Evolutionary conservation across 2,113 vertebrate genomes (phyloP), one percentile per base, ranked within the genome.

Genomic region (Colius striatus): DNA sequence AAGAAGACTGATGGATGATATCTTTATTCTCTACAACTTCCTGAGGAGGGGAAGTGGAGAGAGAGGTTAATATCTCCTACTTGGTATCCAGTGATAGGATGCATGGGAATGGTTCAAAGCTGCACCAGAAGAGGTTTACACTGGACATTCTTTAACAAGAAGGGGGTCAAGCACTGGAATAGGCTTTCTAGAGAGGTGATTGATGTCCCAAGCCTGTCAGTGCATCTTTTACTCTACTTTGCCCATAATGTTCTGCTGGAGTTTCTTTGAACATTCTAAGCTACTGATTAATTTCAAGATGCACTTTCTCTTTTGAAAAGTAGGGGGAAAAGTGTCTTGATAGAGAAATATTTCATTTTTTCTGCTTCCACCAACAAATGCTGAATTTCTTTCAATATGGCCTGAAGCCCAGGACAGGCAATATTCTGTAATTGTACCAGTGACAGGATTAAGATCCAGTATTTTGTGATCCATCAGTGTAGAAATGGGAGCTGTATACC

Each of bases 371-470:
- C 36, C 7, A 81, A 81, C 45, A 87, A 92, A 65, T 85, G 51
- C 16, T 77, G 30, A 47, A 78, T 85, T 92, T 84, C 83, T 68
- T 92, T 84, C 87, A 90, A 16, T 92, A 87, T 92, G 86, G 63
- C 73, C 68, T 73, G 60, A 76, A 90, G 65, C 84, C 60, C 65
- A 88, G 71, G 55, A 45, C 32, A 81, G 47, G 75, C 47, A 85
- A 71, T 90, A 81, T 81, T 88, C 66, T 65, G 55, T 70, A 81
- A 72, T 63, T 63, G 58, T 72, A 60, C n/a, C 66, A 53, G 55
- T 70, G 83, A 66, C 87, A 92, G 83, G 54, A 85, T 81, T 88
- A 84, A 88, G 75, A 72, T 84, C 55, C 74, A 95, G 66, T 68
- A 57, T 77, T 82, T 92, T 6, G 2, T 73, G 55, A 90, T 87